phyloP scores from a whole-genome alignment of 2,888 invertebrate species.

The Limenitis camilla region DNA sequence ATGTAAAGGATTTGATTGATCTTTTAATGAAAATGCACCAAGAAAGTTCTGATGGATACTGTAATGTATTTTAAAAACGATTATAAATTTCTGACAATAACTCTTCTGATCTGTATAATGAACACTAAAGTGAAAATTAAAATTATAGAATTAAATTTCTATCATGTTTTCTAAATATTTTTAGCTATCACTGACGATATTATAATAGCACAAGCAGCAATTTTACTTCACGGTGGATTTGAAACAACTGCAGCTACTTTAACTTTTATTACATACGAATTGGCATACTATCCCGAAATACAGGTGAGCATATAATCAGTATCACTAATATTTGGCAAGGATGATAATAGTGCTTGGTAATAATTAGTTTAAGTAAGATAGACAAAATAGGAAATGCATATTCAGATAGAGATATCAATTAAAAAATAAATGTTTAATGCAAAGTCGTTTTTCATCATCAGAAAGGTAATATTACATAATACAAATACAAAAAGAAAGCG shows the following conservation, averaged over 20 bases:
- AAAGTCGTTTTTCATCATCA: too few species aligned
- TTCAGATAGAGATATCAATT: too few species aligned
- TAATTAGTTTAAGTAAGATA: not conserved
- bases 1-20: slow-evolving; percentile 40
- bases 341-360: not conserved
- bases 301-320: slow-evolving; percentile 35
- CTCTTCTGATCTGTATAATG: not conserved
- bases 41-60: slow-evolving; percentile 26
- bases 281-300: slow-evolving; percentile 35
- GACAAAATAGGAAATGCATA: too few species aligned
- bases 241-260: slow-evolving; percentile 39
- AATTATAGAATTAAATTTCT: not conserved
- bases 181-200: slow-evolving; percentile 24
- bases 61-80: not conserved
- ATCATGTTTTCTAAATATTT: not conserved
- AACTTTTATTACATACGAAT: slow-evolving; percentile 33
- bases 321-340: too few species aligned
- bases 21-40: slow-evolving; percentile 42
- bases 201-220: slow-evolving; percentile 44
- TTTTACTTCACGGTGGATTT: slow-evolving; percentile 50
- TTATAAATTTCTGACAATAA: too few species aligned
- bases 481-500: too few species aligned
- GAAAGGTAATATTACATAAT: too few species aligned
- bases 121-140: not conserved
- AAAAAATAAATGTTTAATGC: too few species aligned